phyloP scores from a whole-genome alignment of 2,113 vertebrate species.

The Aleadryas rufinucha region DNA sequence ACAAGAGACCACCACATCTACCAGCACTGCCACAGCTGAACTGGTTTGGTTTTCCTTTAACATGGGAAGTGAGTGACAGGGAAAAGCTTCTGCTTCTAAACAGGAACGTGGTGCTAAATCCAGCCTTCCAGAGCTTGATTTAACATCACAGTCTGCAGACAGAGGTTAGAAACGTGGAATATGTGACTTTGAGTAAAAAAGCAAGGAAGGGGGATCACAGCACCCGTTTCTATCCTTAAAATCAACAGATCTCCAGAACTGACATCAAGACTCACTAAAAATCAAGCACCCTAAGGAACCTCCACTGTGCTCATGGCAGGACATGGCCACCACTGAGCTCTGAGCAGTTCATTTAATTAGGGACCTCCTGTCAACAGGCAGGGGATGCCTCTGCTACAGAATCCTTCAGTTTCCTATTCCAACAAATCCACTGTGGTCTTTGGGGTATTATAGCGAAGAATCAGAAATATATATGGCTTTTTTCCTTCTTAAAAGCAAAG shows the following conservation, averaged over 20 bases:
- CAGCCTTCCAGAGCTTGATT: background rate
- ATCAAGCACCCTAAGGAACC: background rate
- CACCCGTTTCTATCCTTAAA: rapidly evolving
- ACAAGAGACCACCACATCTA: background rate
- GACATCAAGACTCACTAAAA: background rate
- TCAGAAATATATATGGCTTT: background rate
- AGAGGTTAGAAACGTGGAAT: background rate
- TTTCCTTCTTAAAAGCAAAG: background rate
- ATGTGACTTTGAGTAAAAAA: background rate
- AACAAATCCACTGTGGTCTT: background rate
- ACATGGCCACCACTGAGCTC: background rate
- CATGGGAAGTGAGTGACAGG: background rate
- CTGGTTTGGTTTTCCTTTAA: background rate
- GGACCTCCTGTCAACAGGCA: background rate
- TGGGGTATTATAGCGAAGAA: background rate
- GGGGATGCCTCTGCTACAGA: background rate
- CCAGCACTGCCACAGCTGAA: background rate
- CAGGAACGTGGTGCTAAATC: background rate
- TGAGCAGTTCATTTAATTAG: background rate
- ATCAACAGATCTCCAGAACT: background rate
- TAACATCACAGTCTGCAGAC: background rate
- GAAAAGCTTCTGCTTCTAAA: background rate
- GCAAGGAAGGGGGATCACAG: background rate
- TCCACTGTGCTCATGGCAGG: background rate
- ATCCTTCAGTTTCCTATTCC: background rate